Conservation (phyloP, 2,797 vertebrate genomes). For the Spinus pinus region DNA sequence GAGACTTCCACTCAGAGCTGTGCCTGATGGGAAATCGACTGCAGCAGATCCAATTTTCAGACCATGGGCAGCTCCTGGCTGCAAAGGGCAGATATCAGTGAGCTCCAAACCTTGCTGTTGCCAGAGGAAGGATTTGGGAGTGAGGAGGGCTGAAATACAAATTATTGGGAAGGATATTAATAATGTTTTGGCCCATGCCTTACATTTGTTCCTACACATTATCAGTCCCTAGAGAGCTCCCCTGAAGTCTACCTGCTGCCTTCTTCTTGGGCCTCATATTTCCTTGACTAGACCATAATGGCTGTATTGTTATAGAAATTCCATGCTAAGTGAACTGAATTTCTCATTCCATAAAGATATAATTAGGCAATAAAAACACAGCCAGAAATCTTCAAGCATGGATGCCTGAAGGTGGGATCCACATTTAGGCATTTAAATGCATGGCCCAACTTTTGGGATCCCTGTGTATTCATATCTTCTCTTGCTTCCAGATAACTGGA, state of each 20-base stretch:
- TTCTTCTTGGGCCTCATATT: neutral
- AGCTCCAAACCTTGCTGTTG: neutral
- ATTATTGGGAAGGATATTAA: neutral
- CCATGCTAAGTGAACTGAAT: neutral
- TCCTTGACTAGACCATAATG: neutral
- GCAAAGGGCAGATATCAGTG: fast-evolving
- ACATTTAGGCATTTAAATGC: neutral
- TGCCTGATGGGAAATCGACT: neutral
- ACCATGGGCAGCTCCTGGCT: neutral
- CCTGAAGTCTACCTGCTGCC: neutral
- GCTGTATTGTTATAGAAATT: neutral
- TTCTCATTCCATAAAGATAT: neutral
- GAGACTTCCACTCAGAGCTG: neutral
- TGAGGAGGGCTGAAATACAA: neutral
- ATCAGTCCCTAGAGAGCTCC: neutral
- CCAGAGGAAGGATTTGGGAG: neutral
- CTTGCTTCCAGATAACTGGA: neutral
- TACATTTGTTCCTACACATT: neutral
- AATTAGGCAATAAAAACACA: conserved; percentile 9
- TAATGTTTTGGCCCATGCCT: neutral
- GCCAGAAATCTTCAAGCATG: neutral
- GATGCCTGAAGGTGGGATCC: neutral
- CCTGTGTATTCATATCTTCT: neutral
- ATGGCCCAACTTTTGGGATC: neutral
- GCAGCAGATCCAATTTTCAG: neutral